Evolutionary conservation across 2,888 invertebrate species (phyloP), one percentile per base, ranked within the genome.

Genomic region (Teinopalpus imperialis): DNA sequence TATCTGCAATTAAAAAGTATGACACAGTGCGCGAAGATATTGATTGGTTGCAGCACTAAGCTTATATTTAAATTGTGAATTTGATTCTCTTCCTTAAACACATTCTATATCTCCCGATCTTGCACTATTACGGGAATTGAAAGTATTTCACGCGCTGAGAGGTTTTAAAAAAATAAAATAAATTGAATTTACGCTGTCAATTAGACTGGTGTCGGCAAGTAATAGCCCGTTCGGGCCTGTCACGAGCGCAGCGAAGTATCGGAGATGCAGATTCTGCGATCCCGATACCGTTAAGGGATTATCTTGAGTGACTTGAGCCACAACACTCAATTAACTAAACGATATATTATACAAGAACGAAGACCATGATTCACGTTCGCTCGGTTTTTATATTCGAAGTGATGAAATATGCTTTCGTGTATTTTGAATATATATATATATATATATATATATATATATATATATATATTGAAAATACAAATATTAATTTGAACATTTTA

Each of bases 241-340:
- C 65, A 56, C 53, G 54, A 48, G 29, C 14, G 52, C 52, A 53
- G 51, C 35, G 56, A 57, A 55, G 62, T 63, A 74, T 69, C 68
- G 42, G 51, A 66, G 73, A 72, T 77, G 77, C 79, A 77, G 74
- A 78, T 81, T 72, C 69, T 57, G 56, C 67, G 73, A 76, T 78
- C 66, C 52, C 57, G 61, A 76, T 76, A 78, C 77, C 69, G 79
- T 74, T 81, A 62, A 76, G 68, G 78, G 74, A 75, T 80, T 81
- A 79, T 70, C 72, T 76, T 74, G 77, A 81, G 69, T 74, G 81
- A 79, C 76, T 66, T 57, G 60, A 59, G 54, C 54, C 57, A 68
- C 66, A 74, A 72, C 77, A 76, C 70, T 79, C 79, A 81, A 81
- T 81, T 82, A 81, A 77, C 70, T 55, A 59, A 36, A 61, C 63